Evolutionary conservation across 2,888 invertebrate species (phyloP).

Genomic region (Drosophila kokeensis): DNA sequence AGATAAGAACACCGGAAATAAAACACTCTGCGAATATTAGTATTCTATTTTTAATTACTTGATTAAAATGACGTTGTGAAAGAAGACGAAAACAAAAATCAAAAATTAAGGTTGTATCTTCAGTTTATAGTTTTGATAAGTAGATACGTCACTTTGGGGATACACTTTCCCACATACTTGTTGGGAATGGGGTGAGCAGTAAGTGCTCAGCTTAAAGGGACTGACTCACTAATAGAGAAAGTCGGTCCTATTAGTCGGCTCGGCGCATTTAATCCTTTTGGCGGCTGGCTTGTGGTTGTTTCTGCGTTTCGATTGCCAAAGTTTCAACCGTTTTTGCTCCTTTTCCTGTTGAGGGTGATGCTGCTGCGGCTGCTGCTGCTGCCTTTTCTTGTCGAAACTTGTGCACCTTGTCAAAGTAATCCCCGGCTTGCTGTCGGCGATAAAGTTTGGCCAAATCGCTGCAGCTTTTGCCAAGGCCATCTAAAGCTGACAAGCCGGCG

Average conservation of each 20-base stretch:
- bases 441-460: conserved; percentile 81
- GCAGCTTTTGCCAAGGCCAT: conserved; percentile 76
- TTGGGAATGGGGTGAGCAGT: neutral
- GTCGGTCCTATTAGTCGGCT: conserved; percentile 22
- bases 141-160: neutral
- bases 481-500: conserved; percentile 72
- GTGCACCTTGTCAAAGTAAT: conserved; percentile 76
- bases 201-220: neutral
- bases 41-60: no score
- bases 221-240: conserved; percentile 15
- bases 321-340: neutral
- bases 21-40: neutral
- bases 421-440: conserved; percentile 65
- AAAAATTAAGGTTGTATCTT: neutral
- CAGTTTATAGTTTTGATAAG: neutral
- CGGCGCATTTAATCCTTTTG: conserved; percentile 42
- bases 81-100: no score
- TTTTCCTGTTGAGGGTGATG: neutral
- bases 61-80: no score
- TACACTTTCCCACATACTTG: neutral
- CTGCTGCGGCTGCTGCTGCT: neutral
- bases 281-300: conserved; percentile 25
- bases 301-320: conserved; percentile 13
- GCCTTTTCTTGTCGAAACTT: conserved; percentile 53
- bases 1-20: neutral